A percentile compares a stretch with the other conserved stretches of the same genome.
phyloP scores from a whole-genome alignment of 1,140 invertebrate genomes.

The Platorchestia sp. region DNA sequence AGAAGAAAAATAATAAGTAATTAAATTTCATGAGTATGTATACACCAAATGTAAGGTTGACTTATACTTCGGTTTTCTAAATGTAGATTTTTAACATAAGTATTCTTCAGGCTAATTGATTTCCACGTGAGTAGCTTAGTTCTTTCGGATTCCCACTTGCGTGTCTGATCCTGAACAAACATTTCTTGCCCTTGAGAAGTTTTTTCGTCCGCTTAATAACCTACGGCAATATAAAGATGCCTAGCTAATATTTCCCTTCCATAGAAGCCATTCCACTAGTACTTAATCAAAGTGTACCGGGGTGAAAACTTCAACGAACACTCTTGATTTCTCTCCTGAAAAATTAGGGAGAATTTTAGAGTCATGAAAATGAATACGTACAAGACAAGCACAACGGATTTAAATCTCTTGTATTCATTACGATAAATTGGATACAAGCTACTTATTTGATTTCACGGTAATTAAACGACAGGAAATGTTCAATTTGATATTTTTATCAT shows the following conservation, averaged over 20 bases:
- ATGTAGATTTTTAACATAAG: no score
- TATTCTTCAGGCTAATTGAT: no score
- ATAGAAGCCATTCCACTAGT: not conserved
- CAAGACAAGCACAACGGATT: not conserved
- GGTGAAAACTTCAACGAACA: not conserved
- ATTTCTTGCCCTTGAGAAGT: not conserved
- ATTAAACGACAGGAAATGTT: not conserved
- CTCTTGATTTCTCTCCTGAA: not conserved
- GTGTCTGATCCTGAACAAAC: not conserved
- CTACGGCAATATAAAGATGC: not conserved
- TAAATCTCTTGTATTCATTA: not conserved
- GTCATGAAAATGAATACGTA: not conserved
- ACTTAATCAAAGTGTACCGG: not conserved
- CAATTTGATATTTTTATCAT: slow-evolving; percentile 46
- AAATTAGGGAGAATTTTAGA: not conserved
- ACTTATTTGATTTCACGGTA: not conserved
- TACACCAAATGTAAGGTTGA: no score
- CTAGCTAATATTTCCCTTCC: not conserved
- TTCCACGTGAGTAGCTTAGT: no score
- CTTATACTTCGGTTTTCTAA: no score
- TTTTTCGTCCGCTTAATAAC: not conserved
- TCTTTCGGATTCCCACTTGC: not conserved
- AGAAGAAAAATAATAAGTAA: no score
- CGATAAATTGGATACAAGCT: not conserved
- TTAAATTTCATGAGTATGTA: no score